Conservation (phyloP, 2,113 vertebrate genomes). For the Chionomys nivalis region DNA sequence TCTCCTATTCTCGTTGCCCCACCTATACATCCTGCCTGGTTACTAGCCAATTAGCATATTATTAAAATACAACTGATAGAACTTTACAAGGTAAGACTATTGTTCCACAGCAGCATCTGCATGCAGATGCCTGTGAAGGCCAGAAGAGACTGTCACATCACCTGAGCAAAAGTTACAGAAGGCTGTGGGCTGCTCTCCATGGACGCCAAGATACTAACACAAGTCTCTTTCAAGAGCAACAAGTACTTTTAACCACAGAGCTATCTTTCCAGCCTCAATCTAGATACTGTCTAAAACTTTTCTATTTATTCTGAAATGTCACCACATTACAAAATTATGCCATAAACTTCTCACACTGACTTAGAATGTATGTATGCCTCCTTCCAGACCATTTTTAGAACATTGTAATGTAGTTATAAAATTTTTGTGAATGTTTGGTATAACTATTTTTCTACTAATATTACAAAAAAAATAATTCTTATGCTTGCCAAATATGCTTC, state of each 20-base stretch:
- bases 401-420: constrained; percentile 26
- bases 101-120: too few species aligned
- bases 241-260: neutral
- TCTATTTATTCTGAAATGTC: constrained; percentile 42
- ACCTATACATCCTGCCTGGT: too few species aligned
- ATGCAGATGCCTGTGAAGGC: neutral
- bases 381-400: neutral
- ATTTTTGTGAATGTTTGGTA: constrained; percentile 23
- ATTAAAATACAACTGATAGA: too few species aligned
- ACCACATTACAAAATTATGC: neutral
- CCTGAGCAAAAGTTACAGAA: neutral
- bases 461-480: constrained; percentile 56
- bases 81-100: too few species aligned
- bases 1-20: too few species aligned
- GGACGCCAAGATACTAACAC: neutral
- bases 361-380: constrained; percentile 42
- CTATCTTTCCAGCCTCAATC: neutral
- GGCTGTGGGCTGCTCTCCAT: neutral
- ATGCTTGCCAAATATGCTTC: constrained; percentile 41
- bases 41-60: too few species aligned
- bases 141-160: neutral
- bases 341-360: neutral
- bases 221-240: neutral
- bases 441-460: constrained; percentile 42
- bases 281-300: constrained; percentile 9